Conservation (phyloP, 2,797 vertebrate genomes). For the Orestias chungarensis region DNA sequence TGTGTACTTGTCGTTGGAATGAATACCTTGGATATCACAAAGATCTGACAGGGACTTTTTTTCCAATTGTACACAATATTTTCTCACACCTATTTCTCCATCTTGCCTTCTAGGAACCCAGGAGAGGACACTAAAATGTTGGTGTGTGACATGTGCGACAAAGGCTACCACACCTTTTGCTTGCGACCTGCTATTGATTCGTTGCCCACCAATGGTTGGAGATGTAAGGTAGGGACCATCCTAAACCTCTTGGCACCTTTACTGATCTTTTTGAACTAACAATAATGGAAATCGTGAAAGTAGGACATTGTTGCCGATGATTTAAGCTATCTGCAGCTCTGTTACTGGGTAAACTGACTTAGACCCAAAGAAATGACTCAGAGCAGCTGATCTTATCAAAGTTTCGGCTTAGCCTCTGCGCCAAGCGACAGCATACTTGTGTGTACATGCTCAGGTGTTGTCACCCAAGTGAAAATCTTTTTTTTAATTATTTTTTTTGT, state of each 20-base stretch:
- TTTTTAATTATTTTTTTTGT: constrained; percentile 27
- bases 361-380: constrained; percentile 48
- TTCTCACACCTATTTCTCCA: not conserved
- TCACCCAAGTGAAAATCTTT: constrained; percentile 22
- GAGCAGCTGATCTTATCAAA: constrained; percentile 42
- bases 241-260: not conserved
- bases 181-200: constrained; percentile 95
- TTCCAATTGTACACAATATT: too few relatives aligned
- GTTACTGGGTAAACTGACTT: constrained; percentile 10
- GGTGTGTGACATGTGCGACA: constrained; percentile 98
- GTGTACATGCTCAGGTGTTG: constrained; percentile 11
- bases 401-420: constrained; percentile 25
- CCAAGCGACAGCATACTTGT: constrained; percentile 2
- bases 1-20: too few relatives aligned
- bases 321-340: not conserved
- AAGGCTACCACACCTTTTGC: constrained; percentile 99
- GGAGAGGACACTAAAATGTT: constrained; percentile 99
- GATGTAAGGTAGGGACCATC: constrained; percentile 88
- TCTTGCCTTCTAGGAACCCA: constrained; percentile 86
- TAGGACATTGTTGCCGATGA: not conserved
- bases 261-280: not conserved
- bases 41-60: not conserved
- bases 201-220: constrained; percentile 97
- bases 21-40: not conserved
- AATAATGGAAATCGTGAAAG: not conserved